Evolutionary conservation across 2,113 vertebrate species (phyloP).

Genomic region (Asarcornis scutulata): DNA sequence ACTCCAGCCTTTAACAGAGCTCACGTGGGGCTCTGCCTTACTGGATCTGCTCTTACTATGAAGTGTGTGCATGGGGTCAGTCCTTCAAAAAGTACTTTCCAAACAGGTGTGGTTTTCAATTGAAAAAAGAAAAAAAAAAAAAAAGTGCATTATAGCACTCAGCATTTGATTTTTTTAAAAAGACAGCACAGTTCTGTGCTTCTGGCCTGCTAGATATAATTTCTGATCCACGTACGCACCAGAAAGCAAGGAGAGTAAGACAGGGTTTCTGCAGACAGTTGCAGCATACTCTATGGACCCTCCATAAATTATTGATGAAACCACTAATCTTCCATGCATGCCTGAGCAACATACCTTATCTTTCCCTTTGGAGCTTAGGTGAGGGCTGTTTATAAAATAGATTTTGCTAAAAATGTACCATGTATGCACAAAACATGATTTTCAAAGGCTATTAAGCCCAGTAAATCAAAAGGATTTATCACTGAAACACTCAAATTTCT

Average conservation of each 20-base stretch:
- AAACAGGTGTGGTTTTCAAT: background rate
- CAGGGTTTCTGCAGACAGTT: background rate
- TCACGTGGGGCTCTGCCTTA: background rate
- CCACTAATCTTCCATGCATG: slow-evolving; percentile 29
- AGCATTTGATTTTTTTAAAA: background rate
- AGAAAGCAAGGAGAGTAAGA: background rate
- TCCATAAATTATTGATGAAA: slow-evolving; percentile 33
- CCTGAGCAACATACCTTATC: background rate
- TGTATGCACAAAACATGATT: background rate
- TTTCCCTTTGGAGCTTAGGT: slow-evolving; percentile 5
- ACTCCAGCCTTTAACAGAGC: background rate
- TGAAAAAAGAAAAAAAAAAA: background rate
- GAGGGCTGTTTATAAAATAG: background rate
- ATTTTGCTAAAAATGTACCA: background rate
- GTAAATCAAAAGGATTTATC: background rate
- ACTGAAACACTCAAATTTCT: background rate
- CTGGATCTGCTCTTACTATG: background rate
- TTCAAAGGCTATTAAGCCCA: background rate
- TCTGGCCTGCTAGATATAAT: background rate
- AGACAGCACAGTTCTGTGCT: background rate
- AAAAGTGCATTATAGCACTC: background rate
- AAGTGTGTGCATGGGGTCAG: background rate
- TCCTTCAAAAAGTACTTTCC: background rate
- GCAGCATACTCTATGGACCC: background rate
- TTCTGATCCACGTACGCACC: background rate